Evolutionary conservation across 2,888 invertebrate species (phyloP).

Genomic region (Troglohyphantes excavatus): DNA sequence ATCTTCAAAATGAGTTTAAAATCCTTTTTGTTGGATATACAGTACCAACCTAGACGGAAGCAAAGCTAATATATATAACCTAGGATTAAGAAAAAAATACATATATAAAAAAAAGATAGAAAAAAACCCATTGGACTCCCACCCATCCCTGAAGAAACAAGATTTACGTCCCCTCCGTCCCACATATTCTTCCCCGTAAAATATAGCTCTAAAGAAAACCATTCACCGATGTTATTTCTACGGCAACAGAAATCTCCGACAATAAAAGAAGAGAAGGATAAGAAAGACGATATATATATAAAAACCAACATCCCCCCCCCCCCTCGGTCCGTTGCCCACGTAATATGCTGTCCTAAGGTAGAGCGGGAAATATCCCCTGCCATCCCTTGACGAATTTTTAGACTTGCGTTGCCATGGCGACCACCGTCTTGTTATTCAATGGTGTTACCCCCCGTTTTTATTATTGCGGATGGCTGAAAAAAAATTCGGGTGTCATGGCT

Average conservation of each 20-base stretch:
- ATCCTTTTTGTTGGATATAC: not conserved
- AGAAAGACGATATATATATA: no score
- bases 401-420: constrained; percentile 58
- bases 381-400: constrained; percentile 67
- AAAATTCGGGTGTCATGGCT: constrained; percentile 37
- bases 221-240: constrained; percentile 67
- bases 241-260: constrained; percentile 61
- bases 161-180: constrained; percentile 40
- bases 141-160: constrained; percentile 46
- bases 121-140: constrained; percentile 36
- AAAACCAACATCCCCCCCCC: not conserved
- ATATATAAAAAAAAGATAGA: no score
- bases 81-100: not conserved
- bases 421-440: constrained; percentile 60
- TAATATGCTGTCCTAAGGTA: constrained; percentile 40
- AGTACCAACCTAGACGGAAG: not conserved
- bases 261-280: constrained; percentile 43
- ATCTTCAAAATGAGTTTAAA: not conserved
- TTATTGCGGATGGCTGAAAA: constrained; percentile 21
- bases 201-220: constrained; percentile 42
- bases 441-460: constrained; percentile 17
- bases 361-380: not conserved
- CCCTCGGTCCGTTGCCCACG: constrained; percentile 49
- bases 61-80: constrained; percentile 37
- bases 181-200: constrained; percentile 40